Conservation (phyloP, 2,888 invertebrate species). For the Eurytoma californica region DNA sequence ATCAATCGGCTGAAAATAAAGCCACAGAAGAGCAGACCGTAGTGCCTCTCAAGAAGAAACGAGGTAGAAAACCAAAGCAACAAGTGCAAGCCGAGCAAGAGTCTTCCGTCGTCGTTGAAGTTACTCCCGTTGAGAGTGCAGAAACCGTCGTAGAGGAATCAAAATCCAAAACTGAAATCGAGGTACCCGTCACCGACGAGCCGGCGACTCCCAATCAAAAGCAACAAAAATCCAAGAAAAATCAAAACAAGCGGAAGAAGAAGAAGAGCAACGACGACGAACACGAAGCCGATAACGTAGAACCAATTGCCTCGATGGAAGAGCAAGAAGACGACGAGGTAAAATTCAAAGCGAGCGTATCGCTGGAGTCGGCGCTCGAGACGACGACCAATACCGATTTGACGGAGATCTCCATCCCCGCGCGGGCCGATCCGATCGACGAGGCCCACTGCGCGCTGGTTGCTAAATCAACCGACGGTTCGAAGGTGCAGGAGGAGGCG, state of each 20-base stretch:
- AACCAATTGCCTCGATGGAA: background rate
- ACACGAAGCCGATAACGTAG: background rate
- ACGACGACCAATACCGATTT: background rate
- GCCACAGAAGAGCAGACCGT: background rate
- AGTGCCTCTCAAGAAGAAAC: conserved; percentile 17
- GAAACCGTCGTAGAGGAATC: conserved; percentile 1
- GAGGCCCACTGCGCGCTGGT: background rate
- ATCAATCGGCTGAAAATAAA: background rate
- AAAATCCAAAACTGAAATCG: background rate
- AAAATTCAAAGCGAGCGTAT: conserved; percentile 5
- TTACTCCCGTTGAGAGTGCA: conserved; percentile 51
- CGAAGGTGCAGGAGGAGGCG: no score
- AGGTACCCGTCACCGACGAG: background rate
- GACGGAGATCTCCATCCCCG: conserved; percentile 29
- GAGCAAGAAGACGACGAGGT: background rate
- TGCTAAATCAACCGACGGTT: no score
- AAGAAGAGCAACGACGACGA: conserved; percentile 11
- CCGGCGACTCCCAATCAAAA: conserved; percentile 16
- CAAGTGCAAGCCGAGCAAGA: background rate
- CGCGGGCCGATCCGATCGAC: conserved; percentile 34
- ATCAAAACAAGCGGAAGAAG: conserved; percentile 40
- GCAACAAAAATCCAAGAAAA: conserved; percentile 39
- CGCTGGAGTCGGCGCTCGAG: conserved; percentile 13
- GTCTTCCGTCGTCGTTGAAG: background rate
- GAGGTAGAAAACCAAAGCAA: conserved; percentile 32